Evolutionary conservation across 2,888 invertebrate species (phyloP), one percentile per base, ranked within the genome.

Genomic region (Tuberolachnus salignus): DNA sequence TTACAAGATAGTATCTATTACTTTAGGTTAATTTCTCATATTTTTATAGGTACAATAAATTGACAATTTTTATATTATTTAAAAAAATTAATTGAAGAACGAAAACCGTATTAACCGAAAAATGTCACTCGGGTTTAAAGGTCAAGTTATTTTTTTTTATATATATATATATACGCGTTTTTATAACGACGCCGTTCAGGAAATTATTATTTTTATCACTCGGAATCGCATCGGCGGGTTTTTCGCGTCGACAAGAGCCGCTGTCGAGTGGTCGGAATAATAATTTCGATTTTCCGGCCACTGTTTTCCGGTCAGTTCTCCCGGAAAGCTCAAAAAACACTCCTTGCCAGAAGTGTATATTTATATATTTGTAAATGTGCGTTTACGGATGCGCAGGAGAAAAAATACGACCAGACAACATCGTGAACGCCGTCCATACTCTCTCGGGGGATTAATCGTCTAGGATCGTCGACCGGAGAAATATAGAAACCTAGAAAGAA

Each of bases 231-330:
- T 16, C 4, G 44, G 55, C n/a, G 8, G 8, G 13, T 9, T 13
- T 13, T 26, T 34, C 3, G 26, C 53, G 19, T 26, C 49, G 23
- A 3, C 51, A 51, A 55, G 19, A 51, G 73, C 44, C 51, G n/a
- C 10, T 49, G 73, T 74, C 64, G 53, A 74, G 73, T 64, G 63
- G 63, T 11, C 42, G 63, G 42, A 64, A 74, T n/a, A 53, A 64
- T 64, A 74, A 74, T 74, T 74, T 64, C 42, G 51, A 64, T 53
- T 63, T 74, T 53, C 21, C 63, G 34, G 42, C n/a, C 42, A 21
- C 42, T 42, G 44, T 11, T 53, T 64, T 74, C 53, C 73, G 73
- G 63, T 64, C 13, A 21, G 11, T 44, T 23, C 53, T 44, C 42
- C 23, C n/a, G 42, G 51, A 63, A 42, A 73, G 63, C 23, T 13